A percentile compares a stretch with the other conserved stretches of the same genome.
phyloP scores from a whole-genome alignment of 2,888 invertebrate genomes.

The Neoaliturus tenellus region DNA sequence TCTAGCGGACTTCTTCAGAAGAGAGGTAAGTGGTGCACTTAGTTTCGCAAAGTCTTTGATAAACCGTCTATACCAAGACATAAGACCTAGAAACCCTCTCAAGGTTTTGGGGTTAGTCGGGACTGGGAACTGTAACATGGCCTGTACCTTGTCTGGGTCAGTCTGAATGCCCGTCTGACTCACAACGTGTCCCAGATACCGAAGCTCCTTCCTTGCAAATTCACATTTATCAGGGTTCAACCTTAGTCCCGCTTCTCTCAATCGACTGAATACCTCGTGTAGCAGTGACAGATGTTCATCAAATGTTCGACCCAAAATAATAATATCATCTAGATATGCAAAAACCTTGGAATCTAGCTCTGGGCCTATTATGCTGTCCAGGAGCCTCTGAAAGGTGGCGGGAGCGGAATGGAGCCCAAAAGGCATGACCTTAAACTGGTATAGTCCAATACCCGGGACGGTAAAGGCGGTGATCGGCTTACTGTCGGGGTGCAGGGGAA shows the following conservation, averaged over 20 bases:
- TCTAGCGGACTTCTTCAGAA: neutral
- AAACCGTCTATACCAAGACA: conserved; percentile 28
- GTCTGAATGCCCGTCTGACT: conserved; percentile 62
- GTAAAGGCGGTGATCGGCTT: neutral
- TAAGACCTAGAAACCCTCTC: conserved; percentile 24
- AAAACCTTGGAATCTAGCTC: conserved; percentile 59
- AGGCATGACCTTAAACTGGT: conserved; percentile 65
- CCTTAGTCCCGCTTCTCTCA: conserved; percentile 61
- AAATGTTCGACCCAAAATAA: conserved; percentile 53
- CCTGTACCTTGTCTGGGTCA: neutral
- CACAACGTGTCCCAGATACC: conserved; percentile 66
- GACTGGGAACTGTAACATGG: neutral
- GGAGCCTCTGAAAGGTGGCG: conserved; percentile 67
- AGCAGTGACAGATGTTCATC: conserved; percentile 62
- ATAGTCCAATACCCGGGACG: neutral
- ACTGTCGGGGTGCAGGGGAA: too few relatives aligned
- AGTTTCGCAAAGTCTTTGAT: neutral
- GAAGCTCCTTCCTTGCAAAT: conserved; percentile 61
- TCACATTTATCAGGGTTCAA: conserved; percentile 65
- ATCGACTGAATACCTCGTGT: conserved; percentile 57
- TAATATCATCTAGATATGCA: conserved; percentile 32
- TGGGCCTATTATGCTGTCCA: conserved; percentile 67
- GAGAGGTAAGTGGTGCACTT: neutral
- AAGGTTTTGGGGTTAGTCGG: neutral
- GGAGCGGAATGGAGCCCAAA: conserved; percentile 67